Evolutionary conservation across 64 coral and sea anemone species (phyloP).

Genomic region (Montipora capricornis): DNA sequence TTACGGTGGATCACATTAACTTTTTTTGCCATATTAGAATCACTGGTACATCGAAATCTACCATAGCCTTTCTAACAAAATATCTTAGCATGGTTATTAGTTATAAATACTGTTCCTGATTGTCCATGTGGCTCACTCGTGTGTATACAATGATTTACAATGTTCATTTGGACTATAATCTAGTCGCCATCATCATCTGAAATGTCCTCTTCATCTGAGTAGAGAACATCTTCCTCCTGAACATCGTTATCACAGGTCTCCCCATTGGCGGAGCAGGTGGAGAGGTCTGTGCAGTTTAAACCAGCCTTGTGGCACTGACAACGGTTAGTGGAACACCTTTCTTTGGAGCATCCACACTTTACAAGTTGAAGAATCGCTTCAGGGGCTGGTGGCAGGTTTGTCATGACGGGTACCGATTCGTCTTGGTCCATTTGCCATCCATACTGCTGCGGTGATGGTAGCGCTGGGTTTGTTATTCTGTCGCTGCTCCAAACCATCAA

Average conservation of each 20-base stretch:
- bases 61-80: neutral
- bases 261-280: neutral
- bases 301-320: neutral
- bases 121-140: neutral
- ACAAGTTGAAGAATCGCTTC: too few relatives aligned
- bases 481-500: too few relatives aligned
- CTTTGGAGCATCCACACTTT: neutral
- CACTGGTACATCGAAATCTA: neutral
- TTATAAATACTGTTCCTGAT: neutral
- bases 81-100: neutral
- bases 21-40: too few relatives aligned
- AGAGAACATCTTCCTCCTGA: neutral
- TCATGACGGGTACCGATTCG: neutral
- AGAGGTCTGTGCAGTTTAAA: slow-evolving; percentile 35
- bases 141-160: neutral
- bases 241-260: neutral
- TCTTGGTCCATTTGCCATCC: slow-evolving; percentile 29
- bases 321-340: neutral
- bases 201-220: neutral
- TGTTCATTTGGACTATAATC: too few relatives aligned
- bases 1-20: too few relatives aligned
- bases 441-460: neutral
- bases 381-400: neutral
- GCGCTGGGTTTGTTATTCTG: neutral
- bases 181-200: neutral